Evolutionary conservation across 2,797 vertebrate species (phyloP).

Genomic region (Echeneis naucrates): DNA sequence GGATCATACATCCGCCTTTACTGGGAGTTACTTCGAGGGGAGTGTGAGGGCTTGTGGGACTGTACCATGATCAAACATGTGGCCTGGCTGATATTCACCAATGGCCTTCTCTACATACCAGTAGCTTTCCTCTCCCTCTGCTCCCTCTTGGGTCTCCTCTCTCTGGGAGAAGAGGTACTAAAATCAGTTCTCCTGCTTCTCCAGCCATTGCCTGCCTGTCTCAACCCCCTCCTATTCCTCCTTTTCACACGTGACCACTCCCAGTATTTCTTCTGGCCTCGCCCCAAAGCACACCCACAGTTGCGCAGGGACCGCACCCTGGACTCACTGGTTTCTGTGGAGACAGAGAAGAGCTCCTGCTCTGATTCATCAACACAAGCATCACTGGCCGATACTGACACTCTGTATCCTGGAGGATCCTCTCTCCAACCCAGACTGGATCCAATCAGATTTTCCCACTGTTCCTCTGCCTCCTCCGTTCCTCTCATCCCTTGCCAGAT

Average conservation of each 20-base stretch:
- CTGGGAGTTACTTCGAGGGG: slow-evolving; percentile 90
- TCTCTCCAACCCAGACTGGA: slow-evolving; percentile 67
- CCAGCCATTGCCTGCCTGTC: slow-evolving; percentile 92
- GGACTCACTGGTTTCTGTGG: slow-evolving; percentile 82
- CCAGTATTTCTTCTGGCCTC: slow-evolving; percentile 87
- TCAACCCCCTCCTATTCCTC: slow-evolving; percentile 95
- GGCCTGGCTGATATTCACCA: slow-evolving; percentile 95
- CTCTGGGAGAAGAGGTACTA: slow-evolving; percentile 91
- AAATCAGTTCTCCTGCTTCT: slow-evolving; percentile 93
- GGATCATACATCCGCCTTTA: slow-evolving; percentile 93
- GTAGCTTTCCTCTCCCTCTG: slow-evolving; percentile 96
- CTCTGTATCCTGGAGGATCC: slow-evolving; percentile 73
- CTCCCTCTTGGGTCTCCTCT: slow-evolving; percentile 91
- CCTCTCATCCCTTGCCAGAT: slow-evolving; percentile 87
- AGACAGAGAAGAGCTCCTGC: slow-evolving; percentile 92
- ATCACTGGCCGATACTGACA: slow-evolving; percentile 86
- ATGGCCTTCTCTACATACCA: slow-evolving; percentile 94
- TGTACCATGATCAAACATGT: slow-evolving; percentile 95
- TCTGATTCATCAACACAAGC: slow-evolving; percentile 92
- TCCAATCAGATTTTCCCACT: slow-evolving; percentile 74
- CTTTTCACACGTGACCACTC: slow-evolving; percentile 92
- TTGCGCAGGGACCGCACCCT: slow-evolving; percentile 77
- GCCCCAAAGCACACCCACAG: slow-evolving; percentile 67
- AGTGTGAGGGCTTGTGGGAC: slow-evolving; percentile 92
- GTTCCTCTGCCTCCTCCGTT: slow-evolving; percentile 84